phyloP scores from a whole-genome alignment of 2,797 vertebrate species.

The Yasuhikotakia modesta region DNA sequence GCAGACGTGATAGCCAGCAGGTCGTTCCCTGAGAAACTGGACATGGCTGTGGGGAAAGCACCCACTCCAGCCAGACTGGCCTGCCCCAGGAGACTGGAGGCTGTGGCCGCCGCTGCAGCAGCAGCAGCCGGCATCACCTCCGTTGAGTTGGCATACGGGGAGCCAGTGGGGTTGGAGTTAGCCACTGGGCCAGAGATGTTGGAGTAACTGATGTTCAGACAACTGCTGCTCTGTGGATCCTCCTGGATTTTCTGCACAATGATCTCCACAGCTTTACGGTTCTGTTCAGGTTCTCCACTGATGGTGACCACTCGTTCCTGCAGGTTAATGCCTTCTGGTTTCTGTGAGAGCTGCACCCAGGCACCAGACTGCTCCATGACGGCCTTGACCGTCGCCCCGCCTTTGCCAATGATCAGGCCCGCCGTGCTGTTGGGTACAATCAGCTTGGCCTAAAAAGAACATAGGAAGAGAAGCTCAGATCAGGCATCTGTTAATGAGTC shows the following conservation, averaged over 20 bases:
- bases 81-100: slow-evolving; percentile 88
- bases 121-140: slow-evolving; percentile 87
- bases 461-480: slow-evolving; percentile 50
- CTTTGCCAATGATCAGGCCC: slow-evolving; percentile 93
- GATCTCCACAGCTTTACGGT: slow-evolving; percentile 91
- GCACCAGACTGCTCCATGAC: slow-evolving; percentile 96
- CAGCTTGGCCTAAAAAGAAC: slow-evolving; percentile 84
- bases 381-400: slow-evolving; percentile 90
- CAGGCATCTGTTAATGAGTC: slow-evolving; percentile 50
- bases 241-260: slow-evolving; percentile 96
- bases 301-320: slow-evolving; percentile 95
- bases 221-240: slow-evolving; percentile 94
- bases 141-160: slow-evolving; percentile 89
- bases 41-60: slow-evolving; percentile 86
- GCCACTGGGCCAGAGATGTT: slow-evolving; percentile 93
- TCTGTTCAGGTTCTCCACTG: slow-evolving; percentile 90
- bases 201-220: slow-evolving; percentile 95
- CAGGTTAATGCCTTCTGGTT: slow-evolving; percentile 93
- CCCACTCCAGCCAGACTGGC: slow-evolving; percentile 87
- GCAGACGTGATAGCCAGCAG: slow-evolving; percentile 94
- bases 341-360: slow-evolving; percentile 96
- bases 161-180: slow-evolving; percentile 95
- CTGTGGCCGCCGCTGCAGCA: slow-evolving; percentile 83
- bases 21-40: slow-evolving; percentile 91
- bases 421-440: slow-evolving; percentile 96